These are phyloP conservation scores for Subacronicta megacephala DNA, from an alignment of 2,888 invertebrate genomes.

Conservation along the genomic window DNA sequence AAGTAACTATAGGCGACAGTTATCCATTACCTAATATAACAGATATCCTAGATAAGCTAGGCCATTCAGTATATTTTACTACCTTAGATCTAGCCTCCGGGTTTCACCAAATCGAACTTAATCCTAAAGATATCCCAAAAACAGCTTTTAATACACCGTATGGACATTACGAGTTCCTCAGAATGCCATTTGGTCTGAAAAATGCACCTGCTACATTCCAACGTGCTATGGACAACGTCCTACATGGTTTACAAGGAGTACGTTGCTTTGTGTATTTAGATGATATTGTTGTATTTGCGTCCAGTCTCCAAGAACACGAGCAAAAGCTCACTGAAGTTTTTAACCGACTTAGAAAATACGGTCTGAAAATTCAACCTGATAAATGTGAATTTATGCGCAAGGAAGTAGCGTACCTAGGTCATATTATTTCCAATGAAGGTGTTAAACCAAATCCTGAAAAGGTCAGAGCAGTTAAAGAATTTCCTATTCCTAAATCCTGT, in stretches of 20 bases:
- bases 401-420: conserved; percentile 70
- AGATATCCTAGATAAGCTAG: conserved; percentile 18
- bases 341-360: conserved; percentile 45
- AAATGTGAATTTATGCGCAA: conserved; percentile 66
- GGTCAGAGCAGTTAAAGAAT: conserved; percentile 11
- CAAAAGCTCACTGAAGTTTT: conserved; percentile 60
- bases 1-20: conserved; percentile 10
- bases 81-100: conserved; percentile 17
- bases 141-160: conserved; percentile 16
- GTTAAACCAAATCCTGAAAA: conserved; percentile 62
- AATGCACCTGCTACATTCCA: conserved; percentile 22
- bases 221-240: conserved; percentile 19
- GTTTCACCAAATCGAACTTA: conserved; percentile 15
- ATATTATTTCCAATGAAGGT: conserved; percentile 65
- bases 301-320: conserved; percentile 59
- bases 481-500: conserved; percentile 22
- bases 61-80: conserved; percentile 17
- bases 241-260: conserved; percentile 17
- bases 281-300: conserved; percentile 39
- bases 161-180: conserved; percentile 17
- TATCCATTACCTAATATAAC: conserved; percentile 16
- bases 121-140: conserved; percentile 16
- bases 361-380: conserved; percentile 63
- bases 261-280: conserved; percentile 25
- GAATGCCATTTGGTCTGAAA: conserved; percentile 11